Conservation (phyloP, 2,797 vertebrate species). For the Synanceia verrucosa region DNA sequence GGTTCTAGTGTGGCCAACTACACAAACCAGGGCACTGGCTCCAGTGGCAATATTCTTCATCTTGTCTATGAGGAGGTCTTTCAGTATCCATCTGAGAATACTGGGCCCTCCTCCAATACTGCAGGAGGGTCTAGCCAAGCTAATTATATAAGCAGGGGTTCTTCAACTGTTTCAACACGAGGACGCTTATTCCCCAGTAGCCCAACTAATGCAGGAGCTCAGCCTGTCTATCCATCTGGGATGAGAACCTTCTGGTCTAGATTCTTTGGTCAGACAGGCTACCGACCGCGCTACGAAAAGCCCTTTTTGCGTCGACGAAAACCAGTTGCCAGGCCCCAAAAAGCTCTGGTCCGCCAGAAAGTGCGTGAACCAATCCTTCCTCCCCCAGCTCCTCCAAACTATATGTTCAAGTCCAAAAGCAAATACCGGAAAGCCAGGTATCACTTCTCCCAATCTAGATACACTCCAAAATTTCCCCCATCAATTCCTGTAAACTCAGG, state of each 20-base stretch:
- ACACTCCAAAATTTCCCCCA: background rate
- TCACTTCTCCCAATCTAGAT: background rate
- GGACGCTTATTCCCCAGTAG: background rate
- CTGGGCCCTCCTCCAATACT: no score
- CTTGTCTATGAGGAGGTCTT: constrained; percentile 31
- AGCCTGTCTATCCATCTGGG: background rate
- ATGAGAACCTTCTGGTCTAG: fast-evolving
- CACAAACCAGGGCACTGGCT: background rate
- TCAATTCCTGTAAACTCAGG: background rate
- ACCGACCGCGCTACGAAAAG: background rate
- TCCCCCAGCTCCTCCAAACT: background rate
- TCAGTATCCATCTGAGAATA: background rate
- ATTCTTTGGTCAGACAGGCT: background rate
- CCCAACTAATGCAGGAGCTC: background rate
- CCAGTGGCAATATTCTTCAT: background rate
- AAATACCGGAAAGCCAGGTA: background rate
- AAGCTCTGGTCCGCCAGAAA: background rate
- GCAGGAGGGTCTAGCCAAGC: background rate
- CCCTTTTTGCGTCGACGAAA: background rate
- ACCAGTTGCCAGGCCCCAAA: fast-evolving
- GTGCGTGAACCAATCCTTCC: fast-evolving
- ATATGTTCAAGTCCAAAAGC: constrained; percentile 15
- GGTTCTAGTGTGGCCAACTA: background rate
- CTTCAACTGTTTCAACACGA: background rate
- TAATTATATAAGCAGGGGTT: background rate